Base-by-base conservation (phyloP, 2,113 vertebrate genomes). In the Osmerus eperlanus region DNA sequence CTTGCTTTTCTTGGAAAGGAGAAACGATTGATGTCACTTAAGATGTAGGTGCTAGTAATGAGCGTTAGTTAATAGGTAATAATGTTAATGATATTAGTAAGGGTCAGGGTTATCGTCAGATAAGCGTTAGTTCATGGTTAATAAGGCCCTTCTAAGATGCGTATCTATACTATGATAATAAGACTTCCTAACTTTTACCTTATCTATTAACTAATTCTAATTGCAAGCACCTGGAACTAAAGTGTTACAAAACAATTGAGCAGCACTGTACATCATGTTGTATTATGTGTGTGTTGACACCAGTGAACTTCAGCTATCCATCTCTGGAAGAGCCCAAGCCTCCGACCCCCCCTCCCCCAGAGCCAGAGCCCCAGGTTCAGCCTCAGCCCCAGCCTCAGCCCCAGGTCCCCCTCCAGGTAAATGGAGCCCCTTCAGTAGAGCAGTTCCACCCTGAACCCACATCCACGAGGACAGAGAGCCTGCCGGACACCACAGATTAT, bases 271-370 rank as follows among this genome's bases (percentile, higher is more conserved):
- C 8, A 58, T 28, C 9, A 19, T 18, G 7, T 4, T 66, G 64
- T 32, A 15, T 6, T 18, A 3, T 70, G 52, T 19, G 79, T 65
- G 23, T 64, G 28, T 79, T 82, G 86, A 60, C 69, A 87, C 61
- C 79, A 99, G 97, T 99, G 92, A 93, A 98, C 86, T 98, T 99
- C 81, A 96, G 93, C 41, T 99, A 99, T 65, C 97, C 97, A 0
- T 94, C 95, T 16, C 88, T 99, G 70, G 96, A 98, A 85, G 97
- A 99, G 71, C 88, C 94, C 66, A 94, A 96, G 79, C 90, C 94
- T 68, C 73, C 85, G 55, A 78, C 90, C 4, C 80, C 83, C 15
- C 75, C 77, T 62, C 89, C 56, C 25, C 28, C 83, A 87, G 62
- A 36, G 13, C 79, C 84, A 25, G 78, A 88, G 61, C 78, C 81